These are phyloP conservation scores for Passer montanus DNA, from an alignment of 2,113 vertebrate genomes.

Conservation along the genomic window DNA sequence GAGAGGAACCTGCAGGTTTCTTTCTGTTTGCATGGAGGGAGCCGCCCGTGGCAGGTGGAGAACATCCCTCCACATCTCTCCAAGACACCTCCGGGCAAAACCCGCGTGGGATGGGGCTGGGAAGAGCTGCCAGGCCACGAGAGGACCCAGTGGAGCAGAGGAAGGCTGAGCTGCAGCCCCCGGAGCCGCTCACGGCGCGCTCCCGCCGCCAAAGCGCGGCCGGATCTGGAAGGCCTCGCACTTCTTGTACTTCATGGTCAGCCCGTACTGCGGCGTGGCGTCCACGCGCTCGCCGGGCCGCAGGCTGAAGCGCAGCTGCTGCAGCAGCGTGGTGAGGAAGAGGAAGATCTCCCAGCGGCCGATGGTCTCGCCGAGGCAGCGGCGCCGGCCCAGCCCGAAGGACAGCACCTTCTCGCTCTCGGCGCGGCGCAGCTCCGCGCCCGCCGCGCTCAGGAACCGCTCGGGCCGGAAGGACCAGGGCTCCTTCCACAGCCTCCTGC, in stretches of 20 bases:
- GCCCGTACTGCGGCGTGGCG: conserved; percentile 85
- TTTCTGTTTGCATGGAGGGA: background rate
- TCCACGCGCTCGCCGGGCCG: conserved; percentile 75
- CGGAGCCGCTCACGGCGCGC: background rate
- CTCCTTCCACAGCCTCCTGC: conserved; percentile 88
- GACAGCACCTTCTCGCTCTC: conserved; percentile 82
- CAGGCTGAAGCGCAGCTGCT: conserved; percentile 80
- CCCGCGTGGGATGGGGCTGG: background rate
- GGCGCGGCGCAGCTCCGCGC: conserved; percentile 70
- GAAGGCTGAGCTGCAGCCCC: fast-evolving
- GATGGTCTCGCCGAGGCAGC: conserved; percentile 88
- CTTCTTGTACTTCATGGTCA: conserved; percentile 88
- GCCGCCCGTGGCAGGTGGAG: fast-evolving
- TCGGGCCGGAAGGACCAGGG: conserved; percentile 84
- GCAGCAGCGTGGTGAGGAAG: conserved; percentile 86
- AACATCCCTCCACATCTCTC: background rate
- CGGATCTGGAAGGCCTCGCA: conserved; percentile 75
- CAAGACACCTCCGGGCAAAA: background rate
- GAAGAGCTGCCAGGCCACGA: fast-evolving
- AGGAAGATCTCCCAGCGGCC: conserved; percentile 88
- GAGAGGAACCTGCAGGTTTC: background rate
- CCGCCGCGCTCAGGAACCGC: conserved; percentile 79
- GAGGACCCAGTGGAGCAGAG: fast-evolving
- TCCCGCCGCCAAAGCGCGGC: background rate
- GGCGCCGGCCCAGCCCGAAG: conserved; percentile 89